Base-by-base conservation (phyloP, 2,888 invertebrate genomes). In the Amphipyra berbera region DNA sequence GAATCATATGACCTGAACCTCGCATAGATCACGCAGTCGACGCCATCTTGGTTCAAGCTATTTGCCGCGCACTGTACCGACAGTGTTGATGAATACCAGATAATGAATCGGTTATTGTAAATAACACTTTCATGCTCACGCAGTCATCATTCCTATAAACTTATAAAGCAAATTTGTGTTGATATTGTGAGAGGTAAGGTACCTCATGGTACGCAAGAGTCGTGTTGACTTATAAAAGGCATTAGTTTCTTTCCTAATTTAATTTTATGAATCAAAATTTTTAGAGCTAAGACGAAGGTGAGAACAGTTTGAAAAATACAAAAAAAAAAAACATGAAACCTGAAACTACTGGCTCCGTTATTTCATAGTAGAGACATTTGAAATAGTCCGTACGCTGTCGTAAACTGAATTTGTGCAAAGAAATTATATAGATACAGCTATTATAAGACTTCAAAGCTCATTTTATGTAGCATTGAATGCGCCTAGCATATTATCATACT, bases 381-480 rank as follows among this genome's bases (percentile, higher is more conserved):
- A 40, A 52, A n/a, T 15, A 9, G 8, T 44, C 42, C 38, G 38
- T 45, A 52, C 9, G 30, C 38, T 45, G 44, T 42, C 61, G 46
- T 62, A 50, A 78, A 71, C 60, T 38, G 50, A 61, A 60, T 68
- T 57, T 56, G 68, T 63, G 68, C 64, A 66, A 68, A 66, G 50
- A 65, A 62, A 63, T 46, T 38, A 30, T 6, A 46, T 74, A 62
- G 21, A 42, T 64, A 57, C 46, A 62, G 60, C 66, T 64, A 61
- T 61, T 76, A 64, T 61, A 68, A 63, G 33, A 68, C 41, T 64
- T 60, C 53, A 58, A 70, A 54, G 68, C 65, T 70, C 57, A 67
- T 56, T 68, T 75, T 62, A 67, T 54, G 57, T 69, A 72, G 79
- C 77, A 75, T 63, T 62, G 55, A 63, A 68, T 58, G 65, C 67